Evolutionary conservation across 2,797 vertebrate species (phyloP).

Genomic region (Sebastes goodei): DNA sequence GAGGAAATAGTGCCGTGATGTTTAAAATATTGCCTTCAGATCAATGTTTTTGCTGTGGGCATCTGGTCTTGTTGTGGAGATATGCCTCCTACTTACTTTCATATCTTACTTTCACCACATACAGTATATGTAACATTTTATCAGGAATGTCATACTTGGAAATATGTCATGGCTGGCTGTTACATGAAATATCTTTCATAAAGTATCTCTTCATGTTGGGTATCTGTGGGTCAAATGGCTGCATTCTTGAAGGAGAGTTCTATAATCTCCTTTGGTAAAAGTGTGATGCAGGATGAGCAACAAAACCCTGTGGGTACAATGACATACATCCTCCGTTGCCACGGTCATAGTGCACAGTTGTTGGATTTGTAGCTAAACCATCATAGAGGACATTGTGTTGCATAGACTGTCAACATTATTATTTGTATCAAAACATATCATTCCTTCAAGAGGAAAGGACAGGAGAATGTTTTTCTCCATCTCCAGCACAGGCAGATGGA

Average conservation of each 20-base stretch:
- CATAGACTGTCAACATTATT: slow-evolving; percentile 12
- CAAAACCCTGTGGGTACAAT: neutral
- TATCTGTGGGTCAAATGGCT: slow-evolving; percentile 29
- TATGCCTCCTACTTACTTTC: neutral
- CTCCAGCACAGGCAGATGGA: neutral
- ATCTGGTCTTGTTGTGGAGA: neutral
- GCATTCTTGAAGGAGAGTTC: slow-evolving; percentile 8
- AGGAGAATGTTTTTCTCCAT: neutral
- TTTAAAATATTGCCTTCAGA: neutral
- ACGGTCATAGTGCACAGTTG: neutral
- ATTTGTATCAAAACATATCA: neutral
- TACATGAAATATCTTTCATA: neutral
- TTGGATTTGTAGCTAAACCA: neutral
- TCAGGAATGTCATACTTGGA: neutral
- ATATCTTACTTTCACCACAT: neutral
- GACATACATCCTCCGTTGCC: slow-evolving; percentile 19
- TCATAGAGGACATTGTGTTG: neutral
- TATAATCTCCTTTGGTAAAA: slow-evolving; percentile 28
- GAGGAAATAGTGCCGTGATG: neutral
- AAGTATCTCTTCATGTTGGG: neutral
- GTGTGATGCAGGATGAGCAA: slow-evolving; percentile 18
- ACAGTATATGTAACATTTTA: neutral
- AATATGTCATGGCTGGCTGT: neutral
- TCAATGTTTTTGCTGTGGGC: neutral
- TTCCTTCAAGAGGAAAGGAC: neutral